phyloP scores from a whole-genome alignment of 2,113 vertebrate species.

The Corythornis madagascariensis region DNA sequence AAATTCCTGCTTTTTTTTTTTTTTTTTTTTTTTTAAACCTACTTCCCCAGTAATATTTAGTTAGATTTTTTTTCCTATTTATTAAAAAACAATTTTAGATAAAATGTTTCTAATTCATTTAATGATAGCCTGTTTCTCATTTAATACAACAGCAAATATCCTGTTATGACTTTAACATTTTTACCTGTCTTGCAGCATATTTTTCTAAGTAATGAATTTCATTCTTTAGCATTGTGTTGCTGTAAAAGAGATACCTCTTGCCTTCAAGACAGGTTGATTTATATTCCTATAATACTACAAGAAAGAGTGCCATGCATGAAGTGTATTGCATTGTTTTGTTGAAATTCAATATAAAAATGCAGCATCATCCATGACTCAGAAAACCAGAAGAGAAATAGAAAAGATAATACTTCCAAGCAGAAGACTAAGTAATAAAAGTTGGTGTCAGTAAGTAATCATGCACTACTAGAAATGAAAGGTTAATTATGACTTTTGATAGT shows the following conservation, averaged over 20 bases:
- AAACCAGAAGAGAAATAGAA: not conserved
- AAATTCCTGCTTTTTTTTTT: no score
- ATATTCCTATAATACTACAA: not conserved
- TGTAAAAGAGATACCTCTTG: not conserved
- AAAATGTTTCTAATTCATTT: not conserved
- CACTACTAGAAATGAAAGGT: not conserved
- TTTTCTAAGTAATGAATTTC: not conserved
- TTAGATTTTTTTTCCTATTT: fast-evolving
- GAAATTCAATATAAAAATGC: not conserved
- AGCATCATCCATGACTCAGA: not conserved
- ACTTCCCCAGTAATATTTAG: no score
- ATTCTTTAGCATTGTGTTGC: not conserved
- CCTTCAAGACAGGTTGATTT: not conserved
- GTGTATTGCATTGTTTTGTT: not conserved
- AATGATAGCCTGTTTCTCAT: not conserved
- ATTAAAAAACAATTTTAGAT: not conserved
- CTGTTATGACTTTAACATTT: not conserved
- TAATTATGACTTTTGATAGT: not conserved
- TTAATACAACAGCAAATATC: not conserved
- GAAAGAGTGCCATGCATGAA: not conserved
- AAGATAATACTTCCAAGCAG: not conserved
- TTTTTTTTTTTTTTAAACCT: no score
- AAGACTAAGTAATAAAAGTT: not conserved
- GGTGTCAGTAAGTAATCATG: not conserved
- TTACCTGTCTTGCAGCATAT: not conserved